A percentile compares a stretch with the other conserved stretches of the same genome.
Conservation (phyloP, 1,140 invertebrate species). For the Papilio machaon region DNA sequence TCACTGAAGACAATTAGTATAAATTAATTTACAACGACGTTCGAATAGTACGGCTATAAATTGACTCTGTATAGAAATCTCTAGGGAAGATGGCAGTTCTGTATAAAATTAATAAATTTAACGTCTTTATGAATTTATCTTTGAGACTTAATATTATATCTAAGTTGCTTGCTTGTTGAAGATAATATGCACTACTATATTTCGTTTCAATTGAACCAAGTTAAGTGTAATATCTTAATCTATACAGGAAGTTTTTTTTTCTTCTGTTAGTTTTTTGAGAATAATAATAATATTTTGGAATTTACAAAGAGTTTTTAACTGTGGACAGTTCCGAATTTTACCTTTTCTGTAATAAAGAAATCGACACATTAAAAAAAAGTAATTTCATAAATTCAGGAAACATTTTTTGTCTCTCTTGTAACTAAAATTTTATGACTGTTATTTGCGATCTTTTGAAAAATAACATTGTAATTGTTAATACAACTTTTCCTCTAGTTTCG, state of each 20-base stretch:
- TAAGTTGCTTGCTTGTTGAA: neutral
- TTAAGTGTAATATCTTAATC: too few species aligned
- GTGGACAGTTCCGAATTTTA: too few species aligned
- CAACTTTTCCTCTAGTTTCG: neutral
- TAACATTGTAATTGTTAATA: neutral
- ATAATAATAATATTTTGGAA: too few species aligned
- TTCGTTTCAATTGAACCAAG: neutral
- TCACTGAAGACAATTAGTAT: conserved; percentile 19
- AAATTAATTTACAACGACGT: conserved; percentile 10
- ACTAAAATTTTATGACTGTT: too few species aligned
- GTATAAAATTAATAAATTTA: neutral
- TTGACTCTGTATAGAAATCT: neutral
- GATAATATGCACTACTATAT: neutral
- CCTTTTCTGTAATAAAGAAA: too few species aligned
- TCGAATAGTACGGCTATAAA: conserved; percentile 7
- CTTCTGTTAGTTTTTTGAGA: too few species aligned
- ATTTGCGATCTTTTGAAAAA: too few species aligned
- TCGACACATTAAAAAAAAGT: too few species aligned
- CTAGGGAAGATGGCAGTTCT: neutral
- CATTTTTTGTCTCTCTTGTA: too few species aligned
- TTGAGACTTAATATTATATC: neutral
- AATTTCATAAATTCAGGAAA: too few species aligned
- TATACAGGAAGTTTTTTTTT: too few species aligned
- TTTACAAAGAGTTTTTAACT: too few species aligned
- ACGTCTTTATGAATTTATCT: neutral